Percentiles rank a stretch among this genome's conserved stretches.
Conservation (phyloP, 1,140 invertebrate genomes). For the Rhagoletis zephyria region DNA sequence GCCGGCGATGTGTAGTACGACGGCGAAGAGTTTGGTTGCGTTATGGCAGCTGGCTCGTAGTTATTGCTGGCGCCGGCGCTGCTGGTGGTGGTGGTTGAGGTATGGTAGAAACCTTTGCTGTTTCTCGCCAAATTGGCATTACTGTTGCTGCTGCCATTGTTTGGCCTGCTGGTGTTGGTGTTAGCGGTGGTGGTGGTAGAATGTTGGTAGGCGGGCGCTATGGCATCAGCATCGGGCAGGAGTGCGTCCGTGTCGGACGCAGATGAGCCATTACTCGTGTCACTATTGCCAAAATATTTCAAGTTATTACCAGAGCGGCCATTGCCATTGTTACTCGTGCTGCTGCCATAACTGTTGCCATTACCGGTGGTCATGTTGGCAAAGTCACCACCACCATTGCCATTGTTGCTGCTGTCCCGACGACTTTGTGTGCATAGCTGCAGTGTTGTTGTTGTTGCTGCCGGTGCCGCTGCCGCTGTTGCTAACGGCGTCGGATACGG, state of each 20-base stretch:
- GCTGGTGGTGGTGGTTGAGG: background rate
- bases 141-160: background rate
- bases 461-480: background rate
- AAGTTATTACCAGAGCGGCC: conserved; percentile 56
- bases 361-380: conserved; percentile 53
- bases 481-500: background rate
- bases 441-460: conserved; percentile 26
- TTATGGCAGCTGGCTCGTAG: conserved; percentile 3
- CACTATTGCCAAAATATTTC: conserved; percentile 56
- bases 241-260: conserved; percentile 54
- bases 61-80: background rate
- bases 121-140: conserved; percentile 21
- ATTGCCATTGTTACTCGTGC: conserved; percentile 66
- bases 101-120: conserved; percentile 47
- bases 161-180: conserved; percentile 46
- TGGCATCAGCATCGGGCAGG: background rate
- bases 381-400: conserved; percentile 61
- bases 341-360: conserved; percentile 34
- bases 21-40: background rate
- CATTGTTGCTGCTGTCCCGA: conserved; percentile 57
- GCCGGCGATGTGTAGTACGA: background rate
- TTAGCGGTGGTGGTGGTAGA: conserved; percentile 41
- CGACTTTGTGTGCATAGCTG: conserved; percentile 32
- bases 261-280: conserved; percentile 54
- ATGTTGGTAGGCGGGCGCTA: conserved; percentile 39